Evolutionary conservation across 2,113 vertebrate species (phyloP).

Genomic region (Bungarus multicinctus): DNA sequence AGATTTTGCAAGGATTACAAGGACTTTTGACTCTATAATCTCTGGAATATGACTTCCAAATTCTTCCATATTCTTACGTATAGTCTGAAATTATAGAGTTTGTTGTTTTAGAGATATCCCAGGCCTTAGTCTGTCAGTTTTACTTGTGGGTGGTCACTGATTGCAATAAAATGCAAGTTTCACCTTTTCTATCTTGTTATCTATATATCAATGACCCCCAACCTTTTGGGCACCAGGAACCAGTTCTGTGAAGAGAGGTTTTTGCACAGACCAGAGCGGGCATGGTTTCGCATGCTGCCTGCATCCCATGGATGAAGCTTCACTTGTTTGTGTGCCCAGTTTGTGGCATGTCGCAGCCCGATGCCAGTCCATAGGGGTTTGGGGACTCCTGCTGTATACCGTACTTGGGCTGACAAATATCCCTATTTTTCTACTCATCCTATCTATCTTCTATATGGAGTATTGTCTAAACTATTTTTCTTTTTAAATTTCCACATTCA

Average conservation of each 20-base stretch:
- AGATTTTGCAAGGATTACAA: neutral
- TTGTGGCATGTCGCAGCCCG: no score
- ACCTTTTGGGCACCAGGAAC: no score
- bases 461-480: neutral
- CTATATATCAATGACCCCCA: neutral
- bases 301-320: no score
- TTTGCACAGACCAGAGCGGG: no score
- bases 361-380: no score
- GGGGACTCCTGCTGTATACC: neutral
- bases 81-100: neutral
- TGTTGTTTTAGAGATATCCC: no score
- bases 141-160: neutral
- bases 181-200: neutral
- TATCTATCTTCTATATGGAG: neutral
- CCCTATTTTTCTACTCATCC: neutral
- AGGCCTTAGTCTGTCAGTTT: neutral
- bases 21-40: neutral
- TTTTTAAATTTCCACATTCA: constrained; percentile 38
- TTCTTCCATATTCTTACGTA: neutral
- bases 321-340: no score
- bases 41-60: neutral
- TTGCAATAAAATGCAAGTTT: neutral
- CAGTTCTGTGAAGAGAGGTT: no score
- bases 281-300: no score
- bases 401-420: neutral